Evolutionary conservation across 2,797 vertebrate species (phyloP).

Genomic region (Arctocebus calabarensis): DNA sequence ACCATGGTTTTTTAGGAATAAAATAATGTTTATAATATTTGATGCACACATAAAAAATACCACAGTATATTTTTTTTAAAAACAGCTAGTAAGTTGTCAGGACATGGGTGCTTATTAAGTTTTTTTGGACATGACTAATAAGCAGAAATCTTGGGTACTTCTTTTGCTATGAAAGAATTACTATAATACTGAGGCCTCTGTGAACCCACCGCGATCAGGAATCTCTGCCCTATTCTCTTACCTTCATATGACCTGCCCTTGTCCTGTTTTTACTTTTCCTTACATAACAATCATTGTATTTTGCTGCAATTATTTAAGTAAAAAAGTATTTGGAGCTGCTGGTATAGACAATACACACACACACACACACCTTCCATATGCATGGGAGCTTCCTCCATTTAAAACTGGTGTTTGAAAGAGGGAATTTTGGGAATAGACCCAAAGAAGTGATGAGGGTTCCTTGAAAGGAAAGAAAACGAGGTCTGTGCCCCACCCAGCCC

Average conservation of each 20-base stretch:
- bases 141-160: background rate
- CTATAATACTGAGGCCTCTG: background rate
- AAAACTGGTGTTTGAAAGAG: background rate
- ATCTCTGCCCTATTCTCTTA: background rate
- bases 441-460: background rate
- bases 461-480: background rate
- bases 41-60: no score
- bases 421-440: background rate
- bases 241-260: background rate
- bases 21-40: background rate
- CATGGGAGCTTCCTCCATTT: background rate
- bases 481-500: rapidly evolving
- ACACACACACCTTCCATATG: background rate
- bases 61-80: background rate
- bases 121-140: background rate
- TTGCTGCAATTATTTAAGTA: background rate
- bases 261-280: background rate
- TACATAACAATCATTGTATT: background rate
- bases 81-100: background rate
- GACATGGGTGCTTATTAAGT: background rate
- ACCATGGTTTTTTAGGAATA: background rate
- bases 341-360: background rate
- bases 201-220: background rate
- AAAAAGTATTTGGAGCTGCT: background rate
- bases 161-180: background rate